These are phyloP conservation scores for Coryphaenoides rupestris DNA, from an alignment of 2,113 vertebrate species.

Conservation along the genomic window DNA sequence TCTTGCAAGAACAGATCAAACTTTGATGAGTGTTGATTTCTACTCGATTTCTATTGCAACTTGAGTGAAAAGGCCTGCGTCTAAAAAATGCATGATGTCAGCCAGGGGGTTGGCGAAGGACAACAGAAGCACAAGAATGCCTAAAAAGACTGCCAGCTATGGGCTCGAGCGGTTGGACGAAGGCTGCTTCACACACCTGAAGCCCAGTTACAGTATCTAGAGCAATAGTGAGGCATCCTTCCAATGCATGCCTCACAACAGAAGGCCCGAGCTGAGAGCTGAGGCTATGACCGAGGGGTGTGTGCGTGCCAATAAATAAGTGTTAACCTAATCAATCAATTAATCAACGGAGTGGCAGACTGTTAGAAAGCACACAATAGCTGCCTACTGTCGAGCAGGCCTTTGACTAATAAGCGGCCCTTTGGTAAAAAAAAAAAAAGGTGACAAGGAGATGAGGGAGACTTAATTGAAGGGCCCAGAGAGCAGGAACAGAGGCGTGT, in stretches of 20 bases:
- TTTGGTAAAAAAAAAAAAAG: constrained; percentile 1
- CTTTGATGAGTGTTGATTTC: no score
- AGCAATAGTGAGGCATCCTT: no score
- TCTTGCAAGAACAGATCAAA: no score
- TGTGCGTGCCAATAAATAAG: constrained; percentile 15
- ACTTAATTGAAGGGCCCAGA: background rate
- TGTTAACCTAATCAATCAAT: constrained; percentile 20
- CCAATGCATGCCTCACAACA: constrained; percentile 17
- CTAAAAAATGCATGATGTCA: no score
- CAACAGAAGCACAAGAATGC: no score
- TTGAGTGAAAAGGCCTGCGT: no score
- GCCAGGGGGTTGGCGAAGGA: no score
- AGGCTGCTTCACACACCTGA: no score
- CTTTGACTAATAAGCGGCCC: constrained; percentile 11
- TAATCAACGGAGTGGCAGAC: constrained; percentile 11
- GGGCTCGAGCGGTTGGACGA: no score
- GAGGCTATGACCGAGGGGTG: constrained; percentile 15
- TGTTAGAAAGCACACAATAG: constrained; percentile 11
- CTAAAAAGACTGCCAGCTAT: no score
- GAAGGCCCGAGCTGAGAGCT: constrained; percentile 5
- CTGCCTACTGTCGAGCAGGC: constrained; percentile 20
- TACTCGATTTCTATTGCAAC: no score
- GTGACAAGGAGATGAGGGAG: background rate
- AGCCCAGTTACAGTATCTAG: constrained; percentile 20
- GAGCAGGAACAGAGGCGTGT: constrained; percentile 1